Evolutionary conservation across 1,140 invertebrate genomes (phyloP).

Genomic region (Polypedilum vanderplanki): DNA sequence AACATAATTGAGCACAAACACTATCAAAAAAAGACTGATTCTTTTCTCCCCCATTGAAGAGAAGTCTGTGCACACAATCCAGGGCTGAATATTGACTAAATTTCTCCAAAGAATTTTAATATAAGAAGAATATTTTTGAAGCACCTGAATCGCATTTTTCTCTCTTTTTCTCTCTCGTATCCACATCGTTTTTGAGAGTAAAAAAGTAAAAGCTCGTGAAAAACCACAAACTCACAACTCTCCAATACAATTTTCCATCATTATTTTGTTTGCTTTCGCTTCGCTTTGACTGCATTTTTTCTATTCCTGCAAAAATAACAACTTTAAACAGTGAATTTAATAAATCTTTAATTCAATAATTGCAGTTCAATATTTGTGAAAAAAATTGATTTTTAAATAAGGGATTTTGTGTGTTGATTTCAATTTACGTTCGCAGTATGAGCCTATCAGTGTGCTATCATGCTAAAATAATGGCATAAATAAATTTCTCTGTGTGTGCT

Average conservation of each 20-base stretch:
- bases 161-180: neutral
- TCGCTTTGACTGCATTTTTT: neutral
- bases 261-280: slow-evolving; percentile 18
- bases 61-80: no score
- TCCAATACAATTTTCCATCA: slow-evolving; percentile 19
- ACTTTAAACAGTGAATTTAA: no score
- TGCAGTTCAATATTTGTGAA: no score
- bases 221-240: neutral
- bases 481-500: no score
- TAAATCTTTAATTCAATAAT: no score
- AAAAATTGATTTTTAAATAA: no score
- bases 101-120: no score
- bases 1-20: slow-evolving; percentile 5
- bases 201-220: neutral
- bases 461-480: no score
- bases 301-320: neutral
- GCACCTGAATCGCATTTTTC: neutral
- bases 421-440: no score
- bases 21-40: neutral
- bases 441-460: no score
- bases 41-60: neutral
- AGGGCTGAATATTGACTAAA: no score
- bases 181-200: neutral
- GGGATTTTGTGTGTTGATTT: no score
- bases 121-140: neutral